Evolutionary conservation across 2,888 invertebrate genomes (phyloP), one percentile per base, ranked within the genome.

Genomic region (Drosophila macrothrix): DNA sequence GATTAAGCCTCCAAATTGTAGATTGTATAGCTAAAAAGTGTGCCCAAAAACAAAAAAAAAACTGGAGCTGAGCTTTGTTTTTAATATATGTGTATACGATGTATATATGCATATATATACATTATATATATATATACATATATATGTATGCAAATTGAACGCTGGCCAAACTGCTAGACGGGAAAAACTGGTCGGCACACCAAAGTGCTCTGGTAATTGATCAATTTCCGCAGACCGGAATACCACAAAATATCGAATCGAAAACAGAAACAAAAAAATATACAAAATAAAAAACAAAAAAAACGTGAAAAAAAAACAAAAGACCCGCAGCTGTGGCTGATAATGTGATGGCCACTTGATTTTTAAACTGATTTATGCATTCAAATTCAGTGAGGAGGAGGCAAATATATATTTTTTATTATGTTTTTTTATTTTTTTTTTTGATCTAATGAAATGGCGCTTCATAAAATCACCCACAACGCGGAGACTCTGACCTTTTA

Each of bases 161-260:
- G 83, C 58, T 66, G 63, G 55, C 55, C 63, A 67, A 78, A 76
- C 72, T 72, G 67, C 66, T 72, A 69, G 82, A 84, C 81, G 87
- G 64, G 75, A 79, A 77, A 86, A 87, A 89, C 89, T 87, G 83
- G 89, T 83, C 83, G 77, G 69, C 77, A 65, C 70, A 58, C 75
- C 80, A 79, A 82, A 82, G 86, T 82, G 87, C 80, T 78, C 70
- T 43, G 62, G 83, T 89, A 87, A 87, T 87, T 89, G 87, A 88
- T 88, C 89, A 88, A 87, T 89, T 88, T 88, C 87, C 89, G 89
- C 74, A 65, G 84, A 81, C 83, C 78, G 78, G 79, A 85, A 75
- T 67, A 39, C 33, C 19, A 53, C 33, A 63, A 60, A 22, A 19
- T 9, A 9, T 9, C 41, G 7, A 31, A 37, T 33, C 49, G 14